phyloP scores from a whole-genome alignment of 2,113 vertebrate genomes.

The Okapia johnstoni region DNA sequence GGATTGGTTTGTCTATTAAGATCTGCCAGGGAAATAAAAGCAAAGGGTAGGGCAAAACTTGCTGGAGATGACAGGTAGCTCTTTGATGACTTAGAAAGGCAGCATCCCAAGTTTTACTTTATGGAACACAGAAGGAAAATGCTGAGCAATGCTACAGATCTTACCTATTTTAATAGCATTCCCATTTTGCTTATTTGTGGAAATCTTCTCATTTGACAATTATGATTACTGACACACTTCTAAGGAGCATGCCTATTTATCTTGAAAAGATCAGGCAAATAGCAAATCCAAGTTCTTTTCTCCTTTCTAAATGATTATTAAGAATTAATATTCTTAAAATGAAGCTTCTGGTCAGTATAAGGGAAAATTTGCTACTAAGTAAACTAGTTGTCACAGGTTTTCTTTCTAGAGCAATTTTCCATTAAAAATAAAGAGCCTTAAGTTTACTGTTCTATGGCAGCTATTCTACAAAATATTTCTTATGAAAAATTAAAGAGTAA shows the following conservation, averaged over 20 bases:
- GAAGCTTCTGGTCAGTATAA: not conserved
- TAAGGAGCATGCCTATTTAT: not conserved
- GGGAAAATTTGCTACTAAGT: not conserved
- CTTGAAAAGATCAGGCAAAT: not conserved
- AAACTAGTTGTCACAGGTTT: not conserved
- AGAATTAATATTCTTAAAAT: not conserved
- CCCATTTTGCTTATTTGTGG: not conserved
- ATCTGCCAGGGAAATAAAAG: constrained; percentile 51
- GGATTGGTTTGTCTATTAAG: constrained; percentile 48
- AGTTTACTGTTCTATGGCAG: not conserved
- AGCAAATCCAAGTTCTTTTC: not conserved
- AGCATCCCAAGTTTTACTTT: constrained; percentile 31
- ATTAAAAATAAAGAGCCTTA: not conserved
- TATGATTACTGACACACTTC: not conserved
- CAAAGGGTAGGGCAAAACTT: not conserved
- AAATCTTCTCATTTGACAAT: not conserved
- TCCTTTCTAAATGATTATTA: not conserved
- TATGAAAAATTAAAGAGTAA: not conserved
- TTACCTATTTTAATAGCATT: not conserved
- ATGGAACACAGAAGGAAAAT: not conserved
- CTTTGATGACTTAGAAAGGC: constrained; percentile 44
- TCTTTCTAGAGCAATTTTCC: not conserved
- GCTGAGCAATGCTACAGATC: not conserved
- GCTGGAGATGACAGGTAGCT: constrained; percentile 36
- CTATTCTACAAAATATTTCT: constrained; percentile 16